Percentiles rank a stretch among this genome's conserved stretches.
phyloP scores from a whole-genome alignment of 2,888 invertebrate species.

The Notodonta dromedarius region DNA sequence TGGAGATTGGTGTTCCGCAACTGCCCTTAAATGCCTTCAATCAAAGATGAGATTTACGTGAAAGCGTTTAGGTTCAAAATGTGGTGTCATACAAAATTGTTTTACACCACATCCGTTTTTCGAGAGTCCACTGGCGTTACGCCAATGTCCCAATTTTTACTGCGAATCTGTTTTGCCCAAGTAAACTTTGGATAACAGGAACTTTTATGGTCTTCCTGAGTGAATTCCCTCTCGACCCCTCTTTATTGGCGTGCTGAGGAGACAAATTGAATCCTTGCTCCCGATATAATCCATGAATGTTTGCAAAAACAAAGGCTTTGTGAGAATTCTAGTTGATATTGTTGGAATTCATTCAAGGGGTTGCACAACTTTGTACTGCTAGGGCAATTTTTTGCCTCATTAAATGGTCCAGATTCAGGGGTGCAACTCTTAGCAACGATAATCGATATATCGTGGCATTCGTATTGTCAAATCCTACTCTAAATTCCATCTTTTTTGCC shows the following conservation, averaged over 20 bases:
- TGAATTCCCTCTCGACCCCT: conserved; percentile 32
- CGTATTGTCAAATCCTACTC: too few species aligned
- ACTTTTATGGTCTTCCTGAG: conserved; percentile 41
- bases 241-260: conserved; percentile 36
- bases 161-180: conserved; percentile 44
- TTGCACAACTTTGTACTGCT: background rate
- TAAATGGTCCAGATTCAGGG: background rate
- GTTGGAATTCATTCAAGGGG: background rate
- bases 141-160: conserved; percentile 43
- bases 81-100: background rate
- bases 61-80: conserved; percentile 14
- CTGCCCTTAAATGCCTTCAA: background rate
- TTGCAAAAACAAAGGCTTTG: background rate
- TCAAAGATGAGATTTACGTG: conserved; percentile 14
- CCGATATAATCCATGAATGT: conserved; percentile 8
- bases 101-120: conserved; percentile 7
- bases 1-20: background rate
- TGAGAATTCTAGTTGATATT: background rate
- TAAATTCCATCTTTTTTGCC: too few species aligned
- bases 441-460: too few species aligned
- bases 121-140: conserved; percentile 36
- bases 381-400: too few species aligned
- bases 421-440: too few species aligned
- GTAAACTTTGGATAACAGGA: conserved; percentile 30
- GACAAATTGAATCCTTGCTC: conserved; percentile 29